Evolutionary conservation across 2,113 vertebrate species (phyloP).

Genomic region (Coreoperca whiteheadi): DNA sequence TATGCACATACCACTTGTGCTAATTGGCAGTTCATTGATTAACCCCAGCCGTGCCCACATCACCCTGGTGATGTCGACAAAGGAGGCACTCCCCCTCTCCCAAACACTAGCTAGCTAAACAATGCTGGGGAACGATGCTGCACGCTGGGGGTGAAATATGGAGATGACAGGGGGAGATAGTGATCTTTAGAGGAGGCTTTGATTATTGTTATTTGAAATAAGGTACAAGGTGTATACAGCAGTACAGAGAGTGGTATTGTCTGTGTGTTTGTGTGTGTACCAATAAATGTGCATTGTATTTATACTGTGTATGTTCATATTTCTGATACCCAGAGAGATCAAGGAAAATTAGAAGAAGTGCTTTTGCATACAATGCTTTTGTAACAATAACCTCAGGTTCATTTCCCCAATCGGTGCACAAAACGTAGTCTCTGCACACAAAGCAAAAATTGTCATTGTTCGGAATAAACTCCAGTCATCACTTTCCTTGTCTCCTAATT

Average conservation of each 20-base stretch:
- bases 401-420: not conserved
- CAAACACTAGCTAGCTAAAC: not conserved
- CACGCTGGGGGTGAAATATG: constrained; percentile 29
- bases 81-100: not conserved
- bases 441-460: constrained; percentile 18
- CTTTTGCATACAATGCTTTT: constrained; percentile 6
- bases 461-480: constrained; percentile 30
- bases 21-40: not conserved
- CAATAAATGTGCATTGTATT: not conserved
- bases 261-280: too few species aligned
- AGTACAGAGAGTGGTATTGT: too few species aligned
- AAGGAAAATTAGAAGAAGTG: not conserved
- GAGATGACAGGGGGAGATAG: not conserved
- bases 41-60: not conserved
- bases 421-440: not conserved
- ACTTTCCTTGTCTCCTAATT: constrained; percentile 13
- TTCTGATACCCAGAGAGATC: not conserved
- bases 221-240: too few species aligned
- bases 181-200: constrained; percentile 12
- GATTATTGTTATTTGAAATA: too few species aligned
- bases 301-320: not conserved
- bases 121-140: not conserved
- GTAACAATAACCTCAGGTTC: not conserved
- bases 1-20: not conserved
- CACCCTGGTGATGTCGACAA: not conserved